phyloP scores from a whole-genome alignment of 1,140 invertebrate genomes.

The Camponotus floridanus region DNA sequence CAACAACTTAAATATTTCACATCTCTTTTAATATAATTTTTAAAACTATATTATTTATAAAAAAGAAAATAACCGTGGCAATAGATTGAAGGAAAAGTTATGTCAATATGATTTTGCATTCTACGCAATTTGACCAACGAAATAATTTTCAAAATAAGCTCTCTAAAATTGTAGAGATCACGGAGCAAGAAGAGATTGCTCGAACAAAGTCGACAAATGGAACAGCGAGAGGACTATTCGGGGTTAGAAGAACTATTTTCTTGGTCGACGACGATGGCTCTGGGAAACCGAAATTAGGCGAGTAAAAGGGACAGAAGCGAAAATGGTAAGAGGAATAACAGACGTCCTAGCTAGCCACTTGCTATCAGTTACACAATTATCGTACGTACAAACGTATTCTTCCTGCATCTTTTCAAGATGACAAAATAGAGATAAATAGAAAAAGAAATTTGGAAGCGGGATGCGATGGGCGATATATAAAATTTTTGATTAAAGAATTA shows the following conservation, averaged over 20 bases:
- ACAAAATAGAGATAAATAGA: background rate
- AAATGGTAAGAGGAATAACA: conserved; percentile 72
- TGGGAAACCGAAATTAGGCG: conserved; percentile 85
- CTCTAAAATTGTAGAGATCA: background rate
- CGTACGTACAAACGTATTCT: conserved; percentile 50
- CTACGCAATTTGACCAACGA: background rate
- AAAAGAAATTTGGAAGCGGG: background rate
- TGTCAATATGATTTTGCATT: background rate
- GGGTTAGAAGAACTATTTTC: conserved; percentile 42
- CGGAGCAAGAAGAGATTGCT: background rate
- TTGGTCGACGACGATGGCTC: conserved; percentile 76
- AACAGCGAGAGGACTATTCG: background rate
- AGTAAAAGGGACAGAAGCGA: conserved; percentile 74
- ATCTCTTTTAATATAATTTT: background rate
- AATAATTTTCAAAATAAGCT: background rate
- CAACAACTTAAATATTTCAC: background rate
- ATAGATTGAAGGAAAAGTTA: background rate
- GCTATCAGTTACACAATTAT: conserved; percentile 86
- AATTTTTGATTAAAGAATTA: background rate
- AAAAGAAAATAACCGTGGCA: background rate
- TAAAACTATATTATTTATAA: background rate
- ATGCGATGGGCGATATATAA: background rate
- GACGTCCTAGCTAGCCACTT: conserved; percentile 80
- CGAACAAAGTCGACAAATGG: conserved; percentile 12
- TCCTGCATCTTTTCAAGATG: conserved; percentile 6